A percentile compares a stretch with the other conserved stretches of the same genome.
phyloP scores from a whole-genome alignment of 2,797 vertebrate species.

The Anniella stebbinsi region DNA sequence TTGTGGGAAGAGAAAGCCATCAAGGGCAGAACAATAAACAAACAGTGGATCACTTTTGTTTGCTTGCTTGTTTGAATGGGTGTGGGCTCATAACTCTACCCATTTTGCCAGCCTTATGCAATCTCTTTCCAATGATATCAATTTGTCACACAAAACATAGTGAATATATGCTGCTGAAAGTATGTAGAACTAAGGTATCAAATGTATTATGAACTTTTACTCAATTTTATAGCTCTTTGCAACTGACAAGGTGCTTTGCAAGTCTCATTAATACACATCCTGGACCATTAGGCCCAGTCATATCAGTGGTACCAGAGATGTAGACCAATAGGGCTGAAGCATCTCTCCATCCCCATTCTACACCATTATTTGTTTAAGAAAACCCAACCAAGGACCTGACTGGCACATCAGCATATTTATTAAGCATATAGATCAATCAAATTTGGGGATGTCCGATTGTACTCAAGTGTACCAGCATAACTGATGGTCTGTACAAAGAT shows the following conservation, averaged over 20 bases:
- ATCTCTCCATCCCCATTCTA: background rate
- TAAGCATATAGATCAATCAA: background rate
- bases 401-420: background rate
- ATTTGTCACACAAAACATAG: background rate
- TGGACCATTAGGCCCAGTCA: background rate
- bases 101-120: background rate
- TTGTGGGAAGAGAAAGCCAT: background rate
- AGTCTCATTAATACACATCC: background rate
- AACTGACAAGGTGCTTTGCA: background rate
- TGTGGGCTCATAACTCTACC: background rate
- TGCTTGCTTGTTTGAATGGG: background rate
- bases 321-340: background rate
- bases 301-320: background rate
- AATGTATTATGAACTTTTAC: background rate
- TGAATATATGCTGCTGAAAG: background rate
- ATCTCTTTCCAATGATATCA: background rate
- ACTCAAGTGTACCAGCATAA: background rate
- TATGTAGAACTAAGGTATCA: background rate
- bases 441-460: background rate
- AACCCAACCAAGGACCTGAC: background rate
- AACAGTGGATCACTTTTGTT: background rate
- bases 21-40: background rate
- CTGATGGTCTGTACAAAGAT: too few species aligned
- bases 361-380: background rate
- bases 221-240: background rate